These are phyloP conservation scores for Amiota mariae DNA, from an alignment of 2,888 invertebrate genomes.

Conservation along the genomic window DNA sequence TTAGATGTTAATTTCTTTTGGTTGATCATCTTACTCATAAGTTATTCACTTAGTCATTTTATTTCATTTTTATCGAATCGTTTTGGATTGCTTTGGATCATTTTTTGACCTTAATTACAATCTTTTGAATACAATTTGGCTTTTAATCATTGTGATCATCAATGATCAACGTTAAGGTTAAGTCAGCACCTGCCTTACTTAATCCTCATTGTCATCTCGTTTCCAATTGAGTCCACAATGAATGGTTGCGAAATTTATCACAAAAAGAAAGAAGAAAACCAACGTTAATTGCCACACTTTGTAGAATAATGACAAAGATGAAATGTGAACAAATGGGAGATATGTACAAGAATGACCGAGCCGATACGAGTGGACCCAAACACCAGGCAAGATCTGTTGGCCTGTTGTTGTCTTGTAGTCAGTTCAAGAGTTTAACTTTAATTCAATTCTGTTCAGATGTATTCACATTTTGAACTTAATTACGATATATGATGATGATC, in stretches of 20 bases:
- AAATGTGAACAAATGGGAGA: not conserved
- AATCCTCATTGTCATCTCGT: not conserved
- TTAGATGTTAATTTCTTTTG: too few species aligned
- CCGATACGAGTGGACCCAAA: not conserved
- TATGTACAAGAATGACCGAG: too few species aligned
- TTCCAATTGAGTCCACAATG: not conserved
- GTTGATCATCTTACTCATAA: too few species aligned
- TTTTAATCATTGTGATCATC: conserved; percentile 63
- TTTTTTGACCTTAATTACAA: conserved; percentile 67
- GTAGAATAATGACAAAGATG: conserved; percentile 19
- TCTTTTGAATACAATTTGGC: conserved; percentile 67
- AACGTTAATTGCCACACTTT: conserved; percentile 31
- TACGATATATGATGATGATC: too few species aligned
- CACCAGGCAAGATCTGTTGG: not conserved
- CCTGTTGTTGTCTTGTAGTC: too few species aligned
- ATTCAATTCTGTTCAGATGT: not conserved
- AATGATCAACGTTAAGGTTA: conserved; percentile 39
- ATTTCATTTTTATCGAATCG: too few species aligned
- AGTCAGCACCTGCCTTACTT: conserved; percentile 24
- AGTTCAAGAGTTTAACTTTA: too few species aligned
- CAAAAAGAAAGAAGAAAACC: conserved; percentile 2
- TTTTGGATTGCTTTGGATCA: conserved; percentile 32
- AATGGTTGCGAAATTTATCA: conserved; percentile 7
- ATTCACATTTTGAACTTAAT: too few species aligned
- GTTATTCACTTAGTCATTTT: too few species aligned